phyloP scores from a whole-genome alignment of 2,113 vertebrate species.

The human region GRCh38 chr19:31344501-31345000 shows the following conservation, averaged over 20 bases:
- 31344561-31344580: neutral
- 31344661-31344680: neutral
- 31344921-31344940: conserved; percentile 92
- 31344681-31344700: conserved; percentile 63
- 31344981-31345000: conserved; percentile 96
- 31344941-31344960: conserved; percentile 97
- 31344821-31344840: conserved; percentile 91
- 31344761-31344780: conserved; percentile 81
- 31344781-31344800: conserved; percentile 83
- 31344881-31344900: conserved; percentile 99
- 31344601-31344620: neutral
- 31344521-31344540: conserved; percentile 62
- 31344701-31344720: conserved; percentile 73
- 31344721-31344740: neutral
- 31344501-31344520: conserved; percentile 50
- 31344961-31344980: conserved; percentile 98
- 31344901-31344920: conserved; percentile 98
- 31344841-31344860: conserved; percentile 88
- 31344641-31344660: neutral
- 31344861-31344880: conserved; percentile 95
- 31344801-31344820: conserved; percentile 89
- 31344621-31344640: conserved; percentile 43
- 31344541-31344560: conserved; percentile 33
- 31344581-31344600: neutral
- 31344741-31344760: conserved; percentile 1